Percentiles rank a stretch among this genome's conserved stretches.
phyloP scores from a whole-genome alignment of 2,113 vertebrate genomes.

The Gallinago paraguaiae region DNA sequence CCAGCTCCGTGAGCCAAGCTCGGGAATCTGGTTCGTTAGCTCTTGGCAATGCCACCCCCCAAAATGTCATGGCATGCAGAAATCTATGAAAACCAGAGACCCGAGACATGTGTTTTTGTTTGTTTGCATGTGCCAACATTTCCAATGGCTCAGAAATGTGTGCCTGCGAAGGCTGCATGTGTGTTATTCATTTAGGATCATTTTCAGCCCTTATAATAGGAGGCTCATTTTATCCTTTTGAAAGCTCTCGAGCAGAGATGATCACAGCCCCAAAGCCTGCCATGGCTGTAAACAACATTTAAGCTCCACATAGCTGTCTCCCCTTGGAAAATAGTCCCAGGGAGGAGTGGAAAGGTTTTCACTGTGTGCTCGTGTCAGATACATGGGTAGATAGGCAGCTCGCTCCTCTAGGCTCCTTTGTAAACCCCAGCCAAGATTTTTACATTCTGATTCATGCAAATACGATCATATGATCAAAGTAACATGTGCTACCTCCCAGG shows the following conservation, averaged over 20 bases:
- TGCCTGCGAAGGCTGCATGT: constrained; percentile 32
- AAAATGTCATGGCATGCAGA: constrained; percentile 53
- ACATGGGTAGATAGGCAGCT: constrained; percentile 23
- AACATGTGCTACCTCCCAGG: constrained; percentile 54
- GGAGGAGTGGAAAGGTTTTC: constrained; percentile 10
- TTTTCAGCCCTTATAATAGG: constrained; percentile 53
- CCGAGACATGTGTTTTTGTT: constrained; percentile 66
- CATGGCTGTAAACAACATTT: constrained; percentile 42
- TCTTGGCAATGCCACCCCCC: constrained; percentile 39
- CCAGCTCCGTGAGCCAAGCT: not conserved
- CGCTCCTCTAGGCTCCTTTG: constrained; percentile 42
- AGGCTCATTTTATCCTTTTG: constrained; percentile 56
- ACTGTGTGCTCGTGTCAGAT: not conserved
- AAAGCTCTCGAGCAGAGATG: constrained; percentile 31
- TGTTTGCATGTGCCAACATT: constrained; percentile 65
- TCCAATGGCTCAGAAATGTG: constrained; percentile 58
- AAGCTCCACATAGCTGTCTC: not conserved
- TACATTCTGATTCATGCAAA: constrained; percentile 64
- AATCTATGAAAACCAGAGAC: constrained; percentile 67
- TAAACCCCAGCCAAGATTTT: constrained; percentile 53
- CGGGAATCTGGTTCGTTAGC: constrained; percentile 3
- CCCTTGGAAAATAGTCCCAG: not conserved
- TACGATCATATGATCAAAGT: constrained; percentile 52
- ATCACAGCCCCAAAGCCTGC: constrained; percentile 32
- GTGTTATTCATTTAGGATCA: constrained; percentile 66